Evolutionary conservation across 2,113 vertebrate species (phyloP).

Genomic region (Mobula hypostoma): DNA sequence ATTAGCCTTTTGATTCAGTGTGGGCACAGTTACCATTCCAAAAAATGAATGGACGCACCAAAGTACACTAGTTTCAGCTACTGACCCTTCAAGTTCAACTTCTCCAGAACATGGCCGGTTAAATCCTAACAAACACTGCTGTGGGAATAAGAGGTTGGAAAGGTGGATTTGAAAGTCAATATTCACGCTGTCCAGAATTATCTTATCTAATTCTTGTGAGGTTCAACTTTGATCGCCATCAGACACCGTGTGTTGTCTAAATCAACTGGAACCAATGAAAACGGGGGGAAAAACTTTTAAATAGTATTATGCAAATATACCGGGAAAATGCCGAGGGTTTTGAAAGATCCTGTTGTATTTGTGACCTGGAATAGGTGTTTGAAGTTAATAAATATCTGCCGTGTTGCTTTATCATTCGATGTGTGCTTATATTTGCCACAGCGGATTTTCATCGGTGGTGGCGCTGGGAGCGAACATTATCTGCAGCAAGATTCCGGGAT

Average conservation of each 20-base stretch:
- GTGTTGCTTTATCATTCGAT: not conserved
- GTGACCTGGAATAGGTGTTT: not conserved
- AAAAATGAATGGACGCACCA: not conserved
- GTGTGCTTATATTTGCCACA: constrained; percentile 51
- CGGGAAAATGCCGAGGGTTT: not conserved
- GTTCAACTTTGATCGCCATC: too few species aligned
- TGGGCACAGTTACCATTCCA: not conserved
- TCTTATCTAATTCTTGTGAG: too few species aligned
- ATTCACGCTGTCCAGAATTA: not conserved
- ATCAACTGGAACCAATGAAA: not conserved
- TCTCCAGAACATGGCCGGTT: not conserved
- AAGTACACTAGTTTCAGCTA: not conserved
- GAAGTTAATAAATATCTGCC: not conserved
- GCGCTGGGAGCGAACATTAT: constrained; percentile 95
- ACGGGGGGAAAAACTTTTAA: not conserved
- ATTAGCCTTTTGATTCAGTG: too few species aligned
- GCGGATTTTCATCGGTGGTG: constrained; percentile 88
- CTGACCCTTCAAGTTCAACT: not conserved
- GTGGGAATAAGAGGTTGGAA: not conserved
- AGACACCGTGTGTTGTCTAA: not conserved
- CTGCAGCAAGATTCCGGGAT: constrained; percentile 94
- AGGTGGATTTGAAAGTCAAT: not conserved
- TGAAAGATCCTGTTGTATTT: not conserved
- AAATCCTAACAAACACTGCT: not conserved
- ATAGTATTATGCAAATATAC: not conserved